These are phyloP conservation scores for Mesorhabditis spiculigera DNA, from an alignment of 2,888 invertebrate species.

Conservation along the genomic window DNA sequence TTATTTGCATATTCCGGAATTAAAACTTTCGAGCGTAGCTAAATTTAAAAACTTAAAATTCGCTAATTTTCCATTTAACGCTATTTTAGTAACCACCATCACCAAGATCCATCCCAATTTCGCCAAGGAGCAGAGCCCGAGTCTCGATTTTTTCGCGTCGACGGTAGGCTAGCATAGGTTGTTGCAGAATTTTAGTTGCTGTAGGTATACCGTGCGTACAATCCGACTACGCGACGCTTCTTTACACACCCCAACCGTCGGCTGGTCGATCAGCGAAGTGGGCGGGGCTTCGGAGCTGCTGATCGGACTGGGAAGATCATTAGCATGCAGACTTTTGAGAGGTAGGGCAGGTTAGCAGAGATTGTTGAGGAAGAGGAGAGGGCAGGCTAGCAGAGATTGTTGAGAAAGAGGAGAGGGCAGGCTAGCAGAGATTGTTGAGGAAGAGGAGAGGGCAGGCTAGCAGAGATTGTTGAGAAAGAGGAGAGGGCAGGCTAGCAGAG, in stretches of 20 bases:
- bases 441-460: neutral
- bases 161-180: neutral
- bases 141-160: neutral
- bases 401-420: no score
- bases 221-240: constrained; percentile 1
- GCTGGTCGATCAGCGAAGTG: neutral
- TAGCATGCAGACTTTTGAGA: neutral
- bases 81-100: neutral
- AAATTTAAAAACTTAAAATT: no score
- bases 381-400: no score
- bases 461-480: neutral
- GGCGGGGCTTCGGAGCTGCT: neutral
- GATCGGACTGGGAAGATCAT: neutral
- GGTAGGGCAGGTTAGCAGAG: no score
- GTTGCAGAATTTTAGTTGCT: no score
- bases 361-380: neutral
- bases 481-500: no score
- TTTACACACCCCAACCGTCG: neutral
- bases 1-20: no score
- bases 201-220: neutral
- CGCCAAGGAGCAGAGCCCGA: neutral
- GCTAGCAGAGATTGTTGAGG: neutral
- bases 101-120: neutral
- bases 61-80: no score
- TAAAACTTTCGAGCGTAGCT: no score